Percentiles rank a stretch among this genome's conserved stretches.
phyloP scores from a whole-genome alignment of 2,888 invertebrate genomes.

The Oscheius onirici region DNA sequence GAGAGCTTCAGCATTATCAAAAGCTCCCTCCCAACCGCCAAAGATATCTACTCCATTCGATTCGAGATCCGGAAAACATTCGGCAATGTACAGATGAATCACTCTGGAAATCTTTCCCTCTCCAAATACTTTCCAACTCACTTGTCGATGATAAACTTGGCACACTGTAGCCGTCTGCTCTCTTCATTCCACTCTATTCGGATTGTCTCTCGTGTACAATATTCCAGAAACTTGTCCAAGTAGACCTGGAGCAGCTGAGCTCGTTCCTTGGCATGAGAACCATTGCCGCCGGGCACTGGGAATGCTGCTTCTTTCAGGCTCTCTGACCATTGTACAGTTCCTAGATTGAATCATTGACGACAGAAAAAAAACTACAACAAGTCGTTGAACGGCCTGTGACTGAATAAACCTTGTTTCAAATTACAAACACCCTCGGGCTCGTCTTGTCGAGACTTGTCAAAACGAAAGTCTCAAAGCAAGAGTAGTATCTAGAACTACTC shows the following conservation, averaged over 20 bases:
- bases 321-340: conserved; percentile 49
- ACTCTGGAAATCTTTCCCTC: conserved; percentile 31
- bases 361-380: no score
- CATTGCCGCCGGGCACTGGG: conserved; percentile 17
- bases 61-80: conserved; percentile 57
- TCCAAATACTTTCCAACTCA: conserved; percentile 31
- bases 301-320: conserved; percentile 24
- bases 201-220: conserved; percentile 64
- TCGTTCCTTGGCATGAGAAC: conserved; percentile 53
- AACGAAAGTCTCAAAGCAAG: no score
- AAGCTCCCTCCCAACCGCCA: conserved; percentile 68
- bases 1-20: conserved; percentile 51
- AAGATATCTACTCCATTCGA: conserved; percentile 65
- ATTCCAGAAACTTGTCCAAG: conserved; percentile 70
- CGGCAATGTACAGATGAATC: conserved; percentile 52
- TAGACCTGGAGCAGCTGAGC: conserved; percentile 68
- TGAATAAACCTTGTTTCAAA: no score
- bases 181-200: conserved; percentile 69
- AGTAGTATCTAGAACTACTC: no score
- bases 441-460: no score
- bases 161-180: conserved; percentile 57
- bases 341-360: conserved; percentile 13
- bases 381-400: no score
- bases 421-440: no score
- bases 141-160: conserved; percentile 64